These are phyloP conservation scores for Cryptotis parvus DNA, from an alignment of 2,113 vertebrate species.

Conservation along the genomic window DNA sequence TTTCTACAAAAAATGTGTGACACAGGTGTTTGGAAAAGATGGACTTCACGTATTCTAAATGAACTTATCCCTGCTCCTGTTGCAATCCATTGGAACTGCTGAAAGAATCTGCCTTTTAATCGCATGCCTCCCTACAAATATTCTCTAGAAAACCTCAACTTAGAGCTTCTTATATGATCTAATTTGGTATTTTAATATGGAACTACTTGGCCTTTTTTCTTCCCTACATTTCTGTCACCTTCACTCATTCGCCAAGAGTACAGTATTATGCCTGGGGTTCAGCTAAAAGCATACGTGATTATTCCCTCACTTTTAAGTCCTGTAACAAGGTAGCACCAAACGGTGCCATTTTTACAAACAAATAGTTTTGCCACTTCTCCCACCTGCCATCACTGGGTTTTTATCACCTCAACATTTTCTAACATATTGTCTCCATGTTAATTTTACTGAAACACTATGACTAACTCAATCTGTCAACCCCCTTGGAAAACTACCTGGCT, in stretches of 20 bases:
- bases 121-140: background rate
- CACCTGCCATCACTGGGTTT: background rate
- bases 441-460: conserved; percentile 37
- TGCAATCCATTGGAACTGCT: background rate
- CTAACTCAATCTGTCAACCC: conserved; percentile 18
- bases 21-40: background rate
- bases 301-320: conserved; percentile 4
- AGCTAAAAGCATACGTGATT: background rate
- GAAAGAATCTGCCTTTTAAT: conserved; percentile 5
- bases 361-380: conserved; percentile 29
- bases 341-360: background rate
- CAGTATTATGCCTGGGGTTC: background rate
- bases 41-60: background rate
- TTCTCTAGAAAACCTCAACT: conserved; percentile 9
- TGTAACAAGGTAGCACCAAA: background rate
- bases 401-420: conserved; percentile 15
- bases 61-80: background rate
- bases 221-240: conserved; percentile 25
- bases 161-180: background rate
- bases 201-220: background rate
- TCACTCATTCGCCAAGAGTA: background rate
- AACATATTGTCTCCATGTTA: conserved; percentile 22
- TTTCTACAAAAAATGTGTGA: background rate
- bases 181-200: background rate
- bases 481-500: conserved; percentile 46